Evolutionary conservation across 2,113 vertebrate genomes (phyloP).

Genomic region (Syngnathus floridae): DNA sequence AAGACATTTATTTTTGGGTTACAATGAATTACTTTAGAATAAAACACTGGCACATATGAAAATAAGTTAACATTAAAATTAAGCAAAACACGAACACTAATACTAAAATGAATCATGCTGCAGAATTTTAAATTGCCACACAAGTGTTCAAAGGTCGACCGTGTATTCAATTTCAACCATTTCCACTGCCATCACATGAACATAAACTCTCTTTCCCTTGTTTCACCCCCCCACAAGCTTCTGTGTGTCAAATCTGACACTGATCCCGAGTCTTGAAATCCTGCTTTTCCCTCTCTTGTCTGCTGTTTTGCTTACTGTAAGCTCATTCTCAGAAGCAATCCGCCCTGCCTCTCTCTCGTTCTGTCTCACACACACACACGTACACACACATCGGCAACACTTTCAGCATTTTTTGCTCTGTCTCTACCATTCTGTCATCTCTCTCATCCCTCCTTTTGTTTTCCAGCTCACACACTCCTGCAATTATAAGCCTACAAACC

Average conservation of each 20-base stretch:
- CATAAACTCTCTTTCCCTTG: background rate
- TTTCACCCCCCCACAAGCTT: background rate
- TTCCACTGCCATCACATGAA: background rate
- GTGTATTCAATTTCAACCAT: too few species aligned
- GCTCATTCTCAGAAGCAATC: constrained; percentile 37
- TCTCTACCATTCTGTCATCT: constrained; percentile 7
- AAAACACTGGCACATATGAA: background rate
- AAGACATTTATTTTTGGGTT: too few species aligned
- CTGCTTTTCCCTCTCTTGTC: constrained; percentile 22
- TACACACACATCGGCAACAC: background rate
- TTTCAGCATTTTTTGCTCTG: constrained; percentile 12
- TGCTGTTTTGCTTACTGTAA: constrained; percentile 36
- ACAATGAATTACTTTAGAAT: background rate
- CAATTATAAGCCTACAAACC: background rate
- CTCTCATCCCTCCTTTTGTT: constrained; percentile 6
- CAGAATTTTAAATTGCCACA: background rate
- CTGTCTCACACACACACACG: background rate
- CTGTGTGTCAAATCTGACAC: constrained; percentile 20
- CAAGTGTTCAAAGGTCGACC: background rate
- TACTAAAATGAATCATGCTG: background rate
- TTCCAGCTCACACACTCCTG: background rate
- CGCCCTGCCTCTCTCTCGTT: constrained; percentile 8
- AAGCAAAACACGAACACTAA: background rate
- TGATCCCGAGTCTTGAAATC: constrained; percentile 30
- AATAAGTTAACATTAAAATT: too few species aligned